Base-by-base conservation (phyloP, 2,113 vertebrate genomes). In the Dendropsophus ebraccatus region DNA sequence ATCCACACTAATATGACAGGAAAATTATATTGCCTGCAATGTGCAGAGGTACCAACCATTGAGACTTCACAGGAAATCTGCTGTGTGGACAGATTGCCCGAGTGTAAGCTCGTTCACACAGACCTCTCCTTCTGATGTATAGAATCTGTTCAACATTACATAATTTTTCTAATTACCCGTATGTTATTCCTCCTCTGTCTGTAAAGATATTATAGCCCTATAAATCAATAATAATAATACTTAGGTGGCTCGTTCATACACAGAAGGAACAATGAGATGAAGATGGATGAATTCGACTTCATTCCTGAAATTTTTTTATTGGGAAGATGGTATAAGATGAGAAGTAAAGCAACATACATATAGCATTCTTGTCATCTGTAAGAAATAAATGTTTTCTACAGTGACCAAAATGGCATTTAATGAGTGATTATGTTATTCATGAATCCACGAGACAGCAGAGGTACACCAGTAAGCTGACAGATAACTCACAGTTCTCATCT, bases 401-500 rank as follows among this genome's bases (percentile, higher is more conserved):
- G 37, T 37, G 67, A 74, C 54, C 47, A 87, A 67, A 30, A 52
- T 86, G 52, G 60, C 69, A 81, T 73, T 81, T 35, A 81, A 74
- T 81, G 85, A 87, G 75, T 32, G 72, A 81, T 87, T 49, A 70
- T 72, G 35, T 58, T 73, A 45, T 73, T 25, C 49, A 56, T 72
- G 52, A 84, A 84, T 84, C 54, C 70, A 21, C n/a, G 72, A 84
- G 72, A 50, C 70, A 35, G 41, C 85, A 49, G 50, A 60, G 77
- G 32, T 73, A 69, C 25, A 50, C 47, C 79, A 23, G 73, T 35
- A 58, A 85, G 52, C 32, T 74, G 78, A 77, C 49, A 54, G 67
- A 69, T 86, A 47, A 86, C 69, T 74, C 85, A 52, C 67, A 78
- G 62, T 72, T 87, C 69, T 62, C 72, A 78, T 69, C 23, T 25